These are phyloP conservation scores for Pseudorhiza aurosa DNA, from an alignment of 30 jellyfish, hydroid and myxozoan genomes.

Conservation along the genomic window DNA sequence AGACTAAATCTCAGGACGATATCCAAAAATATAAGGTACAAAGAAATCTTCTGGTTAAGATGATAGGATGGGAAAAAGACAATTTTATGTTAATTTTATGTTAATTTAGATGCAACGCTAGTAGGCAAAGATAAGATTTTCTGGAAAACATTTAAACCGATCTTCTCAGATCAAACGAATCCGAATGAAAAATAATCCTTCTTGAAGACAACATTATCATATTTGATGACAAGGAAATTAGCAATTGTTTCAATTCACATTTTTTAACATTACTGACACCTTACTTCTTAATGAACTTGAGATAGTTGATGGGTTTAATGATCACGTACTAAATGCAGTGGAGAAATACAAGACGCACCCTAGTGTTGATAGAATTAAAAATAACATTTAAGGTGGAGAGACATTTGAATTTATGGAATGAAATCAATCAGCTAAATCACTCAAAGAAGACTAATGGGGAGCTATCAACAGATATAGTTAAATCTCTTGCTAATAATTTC, in stretches of 20 bases:
- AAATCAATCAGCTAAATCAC: conserved; percentile 29
- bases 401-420: conserved; percentile 11
- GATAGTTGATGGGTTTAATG: conserved; percentile 1
- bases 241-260: not conserved
- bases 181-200: not conserved
- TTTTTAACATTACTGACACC: conserved; percentile 1
- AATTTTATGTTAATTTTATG: no score
- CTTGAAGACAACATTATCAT: not conserved
- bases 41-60: conserved; percentile 1
- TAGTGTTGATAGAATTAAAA: not conserved
- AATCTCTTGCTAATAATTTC: no score
- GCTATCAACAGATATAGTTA: conserved; percentile 38
- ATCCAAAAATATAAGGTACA: not conserved
- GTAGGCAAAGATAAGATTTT: not conserved
- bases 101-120: not conserved
- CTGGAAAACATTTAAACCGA: not conserved
- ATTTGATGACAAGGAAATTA: not conserved
- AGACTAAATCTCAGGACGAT: no score
- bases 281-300: not conserved
- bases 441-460: conserved; percentile 19
- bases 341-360: conserved; percentile 1
- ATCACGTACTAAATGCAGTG: not conserved
- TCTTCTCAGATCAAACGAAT: not conserved
- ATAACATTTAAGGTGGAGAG: conserved; percentile 2
- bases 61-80: conserved; percentile 1